phyloP scores from a whole-genome alignment of 2,113 vertebrate genomes.

The Cottus gobio region DNA sequence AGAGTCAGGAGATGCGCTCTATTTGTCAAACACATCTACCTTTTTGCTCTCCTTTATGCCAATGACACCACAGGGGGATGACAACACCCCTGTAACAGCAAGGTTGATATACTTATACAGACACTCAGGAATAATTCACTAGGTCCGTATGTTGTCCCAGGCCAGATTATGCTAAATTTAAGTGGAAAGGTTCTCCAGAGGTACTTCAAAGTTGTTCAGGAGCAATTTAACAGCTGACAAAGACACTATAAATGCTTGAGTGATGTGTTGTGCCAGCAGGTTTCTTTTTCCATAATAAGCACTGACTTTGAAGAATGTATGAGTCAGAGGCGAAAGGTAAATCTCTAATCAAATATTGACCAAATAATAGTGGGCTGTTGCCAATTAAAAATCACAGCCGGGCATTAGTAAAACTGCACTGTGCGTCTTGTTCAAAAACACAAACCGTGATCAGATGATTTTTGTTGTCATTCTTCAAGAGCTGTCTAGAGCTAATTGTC shows the following conservation, averaged over 20 bases:
- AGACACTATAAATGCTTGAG: constrained; percentile 21
- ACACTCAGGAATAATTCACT: constrained; percentile 49
- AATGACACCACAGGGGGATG: constrained; percentile 42
- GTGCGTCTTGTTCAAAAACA: not conserved
- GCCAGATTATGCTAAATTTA: constrained; percentile 48
- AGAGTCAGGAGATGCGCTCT: constrained; percentile 45
- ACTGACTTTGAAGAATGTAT: constrained; percentile 42
- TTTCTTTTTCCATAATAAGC: constrained; percentile 38
- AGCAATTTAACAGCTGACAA: constrained; percentile 25
- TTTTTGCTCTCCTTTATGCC: constrained; percentile 45
- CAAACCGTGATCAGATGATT: not conserved
- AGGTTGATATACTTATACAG: constrained; percentile 53
- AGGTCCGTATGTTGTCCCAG: constrained; percentile 16
- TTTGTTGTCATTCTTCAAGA: not conserved
- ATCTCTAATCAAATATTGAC: constrained; percentile 44
- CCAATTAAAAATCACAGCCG: constrained; percentile 12
- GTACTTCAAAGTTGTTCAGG: constrained; percentile 24
- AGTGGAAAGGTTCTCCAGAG: constrained; percentile 39
- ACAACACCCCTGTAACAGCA: constrained; percentile 47
- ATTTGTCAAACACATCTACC: constrained; percentile 44
- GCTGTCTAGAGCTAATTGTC: not conserved
- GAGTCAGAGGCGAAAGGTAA: constrained; percentile 28
- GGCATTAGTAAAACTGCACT: constrained; percentile 14
- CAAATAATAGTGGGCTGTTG: constrained; percentile 23
- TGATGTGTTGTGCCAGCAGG: constrained; percentile 33